phyloP scores from a whole-genome alignment of 2,113 vertebrate species.

The Paradoxurus hermaphroditus region DNA sequence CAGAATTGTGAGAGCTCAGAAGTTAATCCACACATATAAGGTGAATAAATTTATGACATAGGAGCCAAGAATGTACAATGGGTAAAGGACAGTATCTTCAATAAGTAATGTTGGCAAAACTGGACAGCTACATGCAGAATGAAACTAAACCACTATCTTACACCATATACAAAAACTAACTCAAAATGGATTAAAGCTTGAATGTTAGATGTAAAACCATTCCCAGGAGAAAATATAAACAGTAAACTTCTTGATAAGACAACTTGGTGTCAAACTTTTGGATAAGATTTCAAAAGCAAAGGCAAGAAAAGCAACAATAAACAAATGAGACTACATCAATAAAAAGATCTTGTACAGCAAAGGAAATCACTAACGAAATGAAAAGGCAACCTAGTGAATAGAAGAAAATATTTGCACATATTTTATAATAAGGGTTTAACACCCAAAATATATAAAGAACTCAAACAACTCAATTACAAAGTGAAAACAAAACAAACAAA shows the following conservation, averaged over 20 bases:
- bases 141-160: neutral
- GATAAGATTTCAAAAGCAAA: neutral
- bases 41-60: neutral
- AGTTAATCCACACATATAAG: neutral
- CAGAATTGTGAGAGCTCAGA: neutral
- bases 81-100: neutral
- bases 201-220: neutral
- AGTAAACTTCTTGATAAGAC: neutral
- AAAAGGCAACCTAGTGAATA: neutral
- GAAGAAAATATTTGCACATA: neutral
- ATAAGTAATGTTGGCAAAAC: neutral
- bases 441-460: neutral
- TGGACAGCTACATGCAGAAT: neutral
- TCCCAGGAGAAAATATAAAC: neutral
- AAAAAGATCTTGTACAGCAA: neutral
- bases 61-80: neutral
- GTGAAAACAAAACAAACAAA: neutral
- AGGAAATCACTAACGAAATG: neutral
- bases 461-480: neutral
- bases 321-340: neutral
- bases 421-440: neutral
- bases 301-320: neutral
- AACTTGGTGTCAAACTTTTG: neutral
- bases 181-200: neutral
- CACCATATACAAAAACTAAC: neutral